Base-by-base conservation (phyloP, 2,797 vertebrate species). In the Sebastes wilsoni region DNA sequence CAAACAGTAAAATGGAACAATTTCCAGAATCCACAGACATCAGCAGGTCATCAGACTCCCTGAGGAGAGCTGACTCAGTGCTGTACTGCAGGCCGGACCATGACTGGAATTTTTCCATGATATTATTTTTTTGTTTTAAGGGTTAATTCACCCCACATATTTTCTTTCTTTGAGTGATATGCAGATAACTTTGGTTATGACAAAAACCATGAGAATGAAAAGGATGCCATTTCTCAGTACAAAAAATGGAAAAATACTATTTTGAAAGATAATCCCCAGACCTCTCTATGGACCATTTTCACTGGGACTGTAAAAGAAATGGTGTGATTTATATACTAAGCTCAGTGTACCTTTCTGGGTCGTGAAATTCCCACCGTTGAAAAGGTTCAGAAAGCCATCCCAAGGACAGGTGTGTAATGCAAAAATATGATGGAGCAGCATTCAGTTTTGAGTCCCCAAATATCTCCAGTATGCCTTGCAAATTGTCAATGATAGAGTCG, bases 11-110 rank as follows among this genome's bases (percentile, higher is more conserved):
- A 74, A 72, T 20, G 34, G 18, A 65, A 69, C 52, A 76, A 58
- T 81, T 72, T 75, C 36, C 54, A 80, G 64, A 88, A 76, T 75
- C 60, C 66, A 61, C 65, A 65, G 74, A 77, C 56, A 46, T 66
- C 76, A 78, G 78, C 72, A 71, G 27, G 60, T 86, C 72, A 87
- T 84, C 75, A 80, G 69, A 81, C 22, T 64, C 72, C 73, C 52
- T 22, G 83, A 42, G 20, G 61, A 72, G 58, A 34, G 67, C 23
- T 54, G 49, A 54, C 49, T 54, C 49, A 54, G 49, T 80, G 56
- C 75, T 66, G 13, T 13, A 38, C 73, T 65, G 65, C 71, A 72
- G 72, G 66, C 77, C 58, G 60, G 30, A 72, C 66, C 66, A 55
- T 22, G 58, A 72, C 67, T 49, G 22, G 71, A 72, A 64, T 83